Conservation (phyloP, 1,140 invertebrate genomes). For the Lamellibrachia luymesi region DNA sequence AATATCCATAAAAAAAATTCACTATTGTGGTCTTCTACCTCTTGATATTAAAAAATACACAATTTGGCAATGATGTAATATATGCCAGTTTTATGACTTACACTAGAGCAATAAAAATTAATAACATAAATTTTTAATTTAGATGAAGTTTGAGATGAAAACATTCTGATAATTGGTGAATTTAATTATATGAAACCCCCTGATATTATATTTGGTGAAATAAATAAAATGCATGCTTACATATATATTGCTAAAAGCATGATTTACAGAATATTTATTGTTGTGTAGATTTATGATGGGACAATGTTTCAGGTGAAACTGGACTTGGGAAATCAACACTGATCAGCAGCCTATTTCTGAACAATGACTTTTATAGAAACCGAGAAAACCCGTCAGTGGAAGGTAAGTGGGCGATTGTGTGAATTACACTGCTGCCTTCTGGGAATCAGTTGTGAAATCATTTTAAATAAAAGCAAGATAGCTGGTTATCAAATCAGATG, state of each 20-base stretch:
- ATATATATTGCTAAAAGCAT: not conserved
- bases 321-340: slow-evolving; percentile 60
- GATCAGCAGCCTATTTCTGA: slow-evolving; percentile 58
- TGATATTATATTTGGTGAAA: not conserved
- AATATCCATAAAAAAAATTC: too few species aligned
- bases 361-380: slow-evolving; percentile 55
- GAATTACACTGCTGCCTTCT: not conserved
- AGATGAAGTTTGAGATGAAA: too few species aligned
- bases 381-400: slow-evolving; percentile 39
- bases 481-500: not conserved
- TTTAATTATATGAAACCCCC: not conserved
- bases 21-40: too few species aligned
- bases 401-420: slow-evolving; percentile 35
- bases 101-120: too few species aligned
- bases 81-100: too few species aligned
- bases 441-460: not conserved
- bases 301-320: slow-evolving; percentile 51
- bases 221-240: too few species aligned
- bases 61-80: too few species aligned
- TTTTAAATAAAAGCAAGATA: not conserved
- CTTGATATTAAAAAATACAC: too few species aligned
- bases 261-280: not conserved
- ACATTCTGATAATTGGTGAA: too few species aligned
- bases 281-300: not conserved
- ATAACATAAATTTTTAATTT: too few species aligned